These are phyloP conservation scores for Hofmannophila pseudospretella DNA, from an alignment of 2,888 invertebrate genomes.

Conservation along the genomic window DNA sequence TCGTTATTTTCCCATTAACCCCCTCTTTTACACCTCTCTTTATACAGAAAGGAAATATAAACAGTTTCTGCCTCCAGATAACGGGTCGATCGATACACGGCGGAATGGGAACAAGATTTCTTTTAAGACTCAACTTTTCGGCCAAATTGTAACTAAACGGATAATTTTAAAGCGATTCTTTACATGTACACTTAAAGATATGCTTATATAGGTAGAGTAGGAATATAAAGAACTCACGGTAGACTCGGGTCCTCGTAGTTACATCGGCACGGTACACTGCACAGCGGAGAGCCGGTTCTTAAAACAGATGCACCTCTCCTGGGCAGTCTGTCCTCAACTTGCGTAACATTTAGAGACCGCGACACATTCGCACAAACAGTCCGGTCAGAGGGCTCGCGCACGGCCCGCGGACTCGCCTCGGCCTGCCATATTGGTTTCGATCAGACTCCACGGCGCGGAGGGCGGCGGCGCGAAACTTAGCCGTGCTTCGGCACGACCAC, in stretches of 20 bases:
- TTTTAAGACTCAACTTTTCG: not conserved
- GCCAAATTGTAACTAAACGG: not conserved
- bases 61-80: slow-evolving; percentile 43
- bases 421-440: slow-evolving; percentile 66
- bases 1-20: slow-evolving; percentile 32
- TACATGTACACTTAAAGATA: not conserved
- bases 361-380: slow-evolving; percentile 48
- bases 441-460: slow-evolving; percentile 24
- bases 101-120: not conserved
- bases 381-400: slow-evolving; percentile 47
- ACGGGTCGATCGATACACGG: slow-evolving; percentile 57
- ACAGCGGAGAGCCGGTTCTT: slow-evolving; percentile 36
- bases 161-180: not conserved
- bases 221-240: slow-evolving; percentile 51
- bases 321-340: slow-evolving; percentile 57
- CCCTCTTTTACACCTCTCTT: slow-evolving; percentile 18
- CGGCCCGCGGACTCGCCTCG: slow-evolving; percentile 37
- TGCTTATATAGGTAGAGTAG: slow-evolving; percentile 1
- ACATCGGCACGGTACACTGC: slow-evolving; percentile 57
- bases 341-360: slow-evolving; percentile 73
- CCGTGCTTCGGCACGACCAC: slow-evolving; percentile 18
- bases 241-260: slow-evolving; percentile 38
- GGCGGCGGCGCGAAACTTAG: slow-evolving; percentile 24
- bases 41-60: slow-evolving; percentile 31
- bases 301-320: slow-evolving; percentile 49